Conservation (phyloP, 2,888 invertebrate genomes). For the Andrena bucephala region DNA sequence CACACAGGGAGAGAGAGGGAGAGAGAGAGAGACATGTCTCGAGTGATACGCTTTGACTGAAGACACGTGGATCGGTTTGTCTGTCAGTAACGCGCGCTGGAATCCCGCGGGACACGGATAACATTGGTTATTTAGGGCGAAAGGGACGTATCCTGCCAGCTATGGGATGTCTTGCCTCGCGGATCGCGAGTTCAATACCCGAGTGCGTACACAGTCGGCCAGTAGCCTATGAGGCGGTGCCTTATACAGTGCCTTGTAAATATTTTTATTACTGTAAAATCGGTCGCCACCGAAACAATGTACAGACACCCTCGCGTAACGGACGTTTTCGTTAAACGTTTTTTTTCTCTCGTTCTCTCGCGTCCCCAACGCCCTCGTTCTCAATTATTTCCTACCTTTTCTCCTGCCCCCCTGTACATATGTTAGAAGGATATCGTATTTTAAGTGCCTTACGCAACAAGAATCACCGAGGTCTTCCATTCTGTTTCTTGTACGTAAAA, state of each 20-base stretch:
- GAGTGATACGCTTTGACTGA: conserved; percentile 21
- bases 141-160: conserved; percentile 36
- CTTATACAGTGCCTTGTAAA: conserved; percentile 83
- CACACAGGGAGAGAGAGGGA: conserved; percentile 51
- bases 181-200: conserved; percentile 52
- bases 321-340: conserved; percentile 3
- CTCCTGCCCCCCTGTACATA: conserved; percentile 66
- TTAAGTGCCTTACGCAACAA: conserved; percentile 85
- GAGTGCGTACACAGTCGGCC: conserved; percentile 74
- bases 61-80: conserved; percentile 49
- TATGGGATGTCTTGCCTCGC: conserved; percentile 33
- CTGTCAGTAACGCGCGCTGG: conserved; percentile 23
- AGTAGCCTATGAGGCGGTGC: conserved; percentile 81
- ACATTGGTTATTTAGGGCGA: conserved; percentile 3
- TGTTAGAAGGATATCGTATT: conserved; percentile 70
- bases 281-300: conserved; percentile 24
- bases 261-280: conserved; percentile 56
- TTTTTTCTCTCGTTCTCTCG: conserved; percentile 9
- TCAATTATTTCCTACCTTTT: conserved; percentile 26
- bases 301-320: conserved; percentile 12
- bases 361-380: conserved; percentile 6
- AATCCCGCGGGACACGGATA: conserved; percentile 54
- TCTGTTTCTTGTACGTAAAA: conserved; percentile 80
- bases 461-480: conserved; percentile 85
- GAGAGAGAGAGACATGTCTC: conserved; percentile 5